Evolutionary conservation across 2,888 invertebrate genomes (phyloP).

Genomic region (Dione juno): DNA sequence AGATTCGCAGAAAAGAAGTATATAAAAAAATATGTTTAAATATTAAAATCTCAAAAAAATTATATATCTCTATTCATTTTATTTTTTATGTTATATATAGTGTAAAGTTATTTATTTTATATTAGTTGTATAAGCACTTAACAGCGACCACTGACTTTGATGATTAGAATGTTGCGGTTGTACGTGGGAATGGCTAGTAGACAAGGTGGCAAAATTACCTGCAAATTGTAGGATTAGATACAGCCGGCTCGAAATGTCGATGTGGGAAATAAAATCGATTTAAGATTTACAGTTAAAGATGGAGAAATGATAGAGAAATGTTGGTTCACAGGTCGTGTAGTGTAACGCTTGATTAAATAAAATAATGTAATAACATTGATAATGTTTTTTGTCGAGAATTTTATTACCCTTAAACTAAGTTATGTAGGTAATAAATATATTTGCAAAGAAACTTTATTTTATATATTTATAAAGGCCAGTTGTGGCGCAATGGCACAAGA

Average conservation of each 20-base stretch:
- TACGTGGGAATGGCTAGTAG: conserved; percentile 52
- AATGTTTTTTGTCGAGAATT: neutral
- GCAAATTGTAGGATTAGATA: conserved; percentile 57
- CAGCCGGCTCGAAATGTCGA: conserved; percentile 24
- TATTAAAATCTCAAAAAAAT: too few relatives aligned
- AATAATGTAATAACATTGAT: neutral
- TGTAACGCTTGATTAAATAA: neutral
- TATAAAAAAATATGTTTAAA: too few relatives aligned
- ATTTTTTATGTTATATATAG: neutral
- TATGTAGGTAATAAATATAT: too few relatives aligned
- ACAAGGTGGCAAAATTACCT: conserved; percentile 56
- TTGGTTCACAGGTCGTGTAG: conserved; percentile 10
- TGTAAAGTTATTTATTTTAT: neutral
- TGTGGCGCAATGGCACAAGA: too few relatives aligned
- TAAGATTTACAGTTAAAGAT: conserved; percentile 18
- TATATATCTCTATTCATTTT: too few relatives aligned
- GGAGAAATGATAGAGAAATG: neutral
- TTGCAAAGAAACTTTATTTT: too few relatives aligned
- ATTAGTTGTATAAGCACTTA: conserved; percentile 10
- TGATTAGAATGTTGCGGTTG: conserved; percentile 46
- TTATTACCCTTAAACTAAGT: neutral
- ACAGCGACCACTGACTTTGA: conserved; percentile 46
- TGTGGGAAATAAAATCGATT: conserved; percentile 31
- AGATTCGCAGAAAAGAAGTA: too few relatives aligned
- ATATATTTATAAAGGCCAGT: too few relatives aligned